phyloP scores from a whole-genome alignment of 2,113 vertebrate species.

The Notechis scutatus region DNA sequence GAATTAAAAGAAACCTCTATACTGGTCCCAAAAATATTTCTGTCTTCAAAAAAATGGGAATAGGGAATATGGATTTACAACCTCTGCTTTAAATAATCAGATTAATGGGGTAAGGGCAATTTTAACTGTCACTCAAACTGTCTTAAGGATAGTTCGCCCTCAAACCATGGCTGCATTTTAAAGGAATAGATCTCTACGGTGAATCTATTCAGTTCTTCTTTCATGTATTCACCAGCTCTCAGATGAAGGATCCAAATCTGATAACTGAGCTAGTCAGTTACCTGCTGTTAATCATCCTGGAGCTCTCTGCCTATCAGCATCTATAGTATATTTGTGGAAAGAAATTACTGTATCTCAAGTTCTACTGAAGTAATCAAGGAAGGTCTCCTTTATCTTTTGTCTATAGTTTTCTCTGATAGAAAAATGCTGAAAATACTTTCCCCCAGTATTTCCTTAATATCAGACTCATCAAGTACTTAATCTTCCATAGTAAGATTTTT shows the following conservation, averaged over 20 bases:
- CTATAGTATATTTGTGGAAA: not conserved
- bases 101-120: not conserved
- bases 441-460: not conserved
- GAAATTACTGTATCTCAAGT: not conserved
- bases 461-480: not conserved
- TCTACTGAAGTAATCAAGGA: not conserved
- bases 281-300: not conserved
- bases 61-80: not conserved
- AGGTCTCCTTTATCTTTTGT: not conserved
- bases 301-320: no score
- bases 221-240: not conserved
- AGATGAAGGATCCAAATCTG: not conserved
- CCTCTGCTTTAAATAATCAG: not conserved
- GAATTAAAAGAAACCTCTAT: not conserved
- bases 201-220: not conserved
- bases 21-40: not conserved
- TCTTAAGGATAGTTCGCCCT: constrained; percentile 9
- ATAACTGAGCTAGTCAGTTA: not conserved
- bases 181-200: not conserved
- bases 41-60: not conserved
- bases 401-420: not conserved
- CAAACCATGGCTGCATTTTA: not conserved
- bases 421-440: not conserved
- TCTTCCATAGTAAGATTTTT: not conserved
- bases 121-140: constrained; percentile 28